Percentiles rank a stretch among this genome's conserved stretches.
Evolutionary conservation across 2,797 vertebrate genomes (phyloP).

Genomic region (Limnodromus scolopaceus): DNA sequence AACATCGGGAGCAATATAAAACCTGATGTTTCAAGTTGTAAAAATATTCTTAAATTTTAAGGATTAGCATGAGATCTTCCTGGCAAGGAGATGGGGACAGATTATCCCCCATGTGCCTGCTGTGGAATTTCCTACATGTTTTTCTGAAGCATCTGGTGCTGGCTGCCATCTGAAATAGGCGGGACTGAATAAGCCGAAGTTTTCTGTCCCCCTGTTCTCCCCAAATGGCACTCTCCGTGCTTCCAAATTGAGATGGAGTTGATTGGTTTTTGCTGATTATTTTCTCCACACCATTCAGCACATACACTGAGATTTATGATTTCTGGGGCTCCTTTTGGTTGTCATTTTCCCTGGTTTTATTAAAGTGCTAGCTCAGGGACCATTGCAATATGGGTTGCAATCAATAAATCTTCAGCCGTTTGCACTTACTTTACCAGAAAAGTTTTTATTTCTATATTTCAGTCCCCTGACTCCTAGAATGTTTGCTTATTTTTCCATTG

Average conservation of each 20-base stretch:
- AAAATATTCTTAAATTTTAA: conserved; percentile 44
- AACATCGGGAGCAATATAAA: not conserved
- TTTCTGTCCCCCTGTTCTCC: conserved; percentile 10
- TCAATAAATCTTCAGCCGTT: conserved; percentile 23
- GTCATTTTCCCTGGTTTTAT: conserved; percentile 18
- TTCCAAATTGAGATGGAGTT: not conserved
- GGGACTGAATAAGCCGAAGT: not conserved
- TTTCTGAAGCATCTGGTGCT: conserved; percentile 35
- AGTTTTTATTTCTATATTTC: not conserved
- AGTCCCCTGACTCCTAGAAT: not conserved
- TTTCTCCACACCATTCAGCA: not conserved
- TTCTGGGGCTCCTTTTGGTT: conserved; percentile 2
- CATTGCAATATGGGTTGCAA: conserved; percentile 12
- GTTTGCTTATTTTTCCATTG: not conserved
- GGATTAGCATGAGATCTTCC: conserved; percentile 35
- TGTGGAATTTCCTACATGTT: conserved; percentile 49
- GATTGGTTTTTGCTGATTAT: not conserved
- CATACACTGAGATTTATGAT: not conserved
- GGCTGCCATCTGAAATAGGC: conserved; percentile 19
- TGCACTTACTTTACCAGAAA: conserved; percentile 28
- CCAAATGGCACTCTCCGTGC: not conserved
- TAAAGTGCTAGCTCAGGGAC: conserved; percentile 16
- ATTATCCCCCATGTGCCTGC: conserved; percentile 35
- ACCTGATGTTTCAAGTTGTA: conserved; percentile 1
- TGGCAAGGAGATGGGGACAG: conserved; percentile 28